phyloP scores from a whole-genome alignment of 2,888 invertebrate genomes.

The Agriopis marginaria region DNA sequence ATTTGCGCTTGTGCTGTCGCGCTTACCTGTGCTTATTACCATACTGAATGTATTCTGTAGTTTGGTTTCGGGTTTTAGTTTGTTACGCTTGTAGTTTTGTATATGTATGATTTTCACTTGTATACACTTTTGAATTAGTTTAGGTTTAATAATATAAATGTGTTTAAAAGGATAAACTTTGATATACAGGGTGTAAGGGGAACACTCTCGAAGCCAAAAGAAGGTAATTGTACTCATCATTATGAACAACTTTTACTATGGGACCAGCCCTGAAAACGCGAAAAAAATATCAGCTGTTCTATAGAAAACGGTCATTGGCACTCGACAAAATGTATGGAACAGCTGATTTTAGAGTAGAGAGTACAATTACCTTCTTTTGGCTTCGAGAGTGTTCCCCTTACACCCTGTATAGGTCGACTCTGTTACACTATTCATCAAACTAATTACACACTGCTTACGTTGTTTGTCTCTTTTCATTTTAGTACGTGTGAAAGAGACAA shows the following conservation, averaged over 20 bases:
- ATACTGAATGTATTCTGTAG: conserved; percentile 33
- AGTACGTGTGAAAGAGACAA: no score
- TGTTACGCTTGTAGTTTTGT: conserved; percentile 30
- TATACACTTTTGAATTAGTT: background rate
- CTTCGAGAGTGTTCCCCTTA: no score
- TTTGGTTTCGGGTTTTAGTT: conserved; percentile 37
- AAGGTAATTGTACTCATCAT: no score
- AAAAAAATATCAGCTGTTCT: no score
- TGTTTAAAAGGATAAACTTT: background rate
- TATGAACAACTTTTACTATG: no score
- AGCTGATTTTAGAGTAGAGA: no score
- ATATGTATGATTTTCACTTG: conserved; percentile 3
- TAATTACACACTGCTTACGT: background rate
- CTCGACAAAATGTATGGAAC: no score
- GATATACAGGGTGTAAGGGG: no score
- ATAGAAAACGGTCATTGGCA: no score
- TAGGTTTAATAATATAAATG: background rate
- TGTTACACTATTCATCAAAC: background rate
- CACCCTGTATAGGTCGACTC: background rate
- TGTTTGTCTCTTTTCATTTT: background rate
- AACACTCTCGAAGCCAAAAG: no score
- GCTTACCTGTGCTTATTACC: conserved; percentile 50
- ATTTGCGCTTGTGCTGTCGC: conserved; percentile 53
- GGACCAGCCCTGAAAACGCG: no score
- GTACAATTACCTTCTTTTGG: no score